Base-by-base conservation (phyloP, 2,797 vertebrate species). In the Labroides dimidiatus region DNA sequence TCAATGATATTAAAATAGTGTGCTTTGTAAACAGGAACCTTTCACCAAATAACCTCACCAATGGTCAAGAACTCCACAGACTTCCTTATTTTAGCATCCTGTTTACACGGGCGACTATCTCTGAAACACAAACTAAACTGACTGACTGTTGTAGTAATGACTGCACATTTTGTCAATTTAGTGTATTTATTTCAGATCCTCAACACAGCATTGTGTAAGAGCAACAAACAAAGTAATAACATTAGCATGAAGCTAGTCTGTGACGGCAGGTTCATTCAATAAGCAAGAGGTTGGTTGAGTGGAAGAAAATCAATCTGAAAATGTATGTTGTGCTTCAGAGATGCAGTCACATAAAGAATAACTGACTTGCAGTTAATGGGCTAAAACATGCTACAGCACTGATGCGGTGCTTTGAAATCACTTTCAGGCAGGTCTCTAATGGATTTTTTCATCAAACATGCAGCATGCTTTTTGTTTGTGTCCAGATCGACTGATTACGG, bases 401-500 rank as follows among this genome's bases (percentile, higher is more conserved):
- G 44, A 17, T 63, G 59, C 59, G 54, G 65, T 52, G 45, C 65
- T 72, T 73, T 63, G 19, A 62, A 45, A 45, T 75, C 41, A 23
- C 33, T 57, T 27, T 49, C 5, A 49, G 41, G 49, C 33, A 75
- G 49, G 39, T 61, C 49, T 78, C 20, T 71, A 75, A 87, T 81
- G 23, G 53, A 71, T 72, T 67, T 80, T 66, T 62, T 61, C 51
- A 42, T 84, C 55, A 50, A 62, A 82, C 39, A 60, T 64, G 11
- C 17, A 45, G 75, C 53, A 37, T 85, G 45, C 62, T 58, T 37
- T 71, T 50, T 76, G 14, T 75, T 52, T 80, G 12, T 89, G 75
- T 82, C 75, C 87, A 99, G 97, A 87, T 99, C 97, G n/a, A 96
- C 93, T 14, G 96, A 99, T 90, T 98, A 96, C 66, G 97, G 97